These are phyloP conservation scores for Diploscapter pachys DNA, from an alignment of 1,140 invertebrate species.

Conservation along the genomic window DNA sequence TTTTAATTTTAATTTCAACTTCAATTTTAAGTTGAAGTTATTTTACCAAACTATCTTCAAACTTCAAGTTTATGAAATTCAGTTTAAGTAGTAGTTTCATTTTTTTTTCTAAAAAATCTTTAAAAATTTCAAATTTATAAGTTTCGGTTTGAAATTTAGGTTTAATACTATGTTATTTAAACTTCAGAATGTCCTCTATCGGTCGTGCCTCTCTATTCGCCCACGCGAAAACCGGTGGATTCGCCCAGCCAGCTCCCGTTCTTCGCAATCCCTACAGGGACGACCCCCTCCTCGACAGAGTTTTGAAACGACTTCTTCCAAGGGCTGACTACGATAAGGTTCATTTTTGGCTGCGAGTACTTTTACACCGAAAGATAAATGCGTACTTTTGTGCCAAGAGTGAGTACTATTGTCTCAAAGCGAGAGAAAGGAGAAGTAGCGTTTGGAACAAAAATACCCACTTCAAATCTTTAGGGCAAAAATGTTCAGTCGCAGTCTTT, in stretches of 20 bases:
- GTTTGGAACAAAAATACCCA: no score
- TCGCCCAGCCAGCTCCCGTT: constrained; percentile 32
- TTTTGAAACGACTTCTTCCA: constrained; percentile 20
- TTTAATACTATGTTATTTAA: not conserved
- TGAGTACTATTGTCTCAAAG: no score
- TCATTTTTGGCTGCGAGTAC: not conserved
- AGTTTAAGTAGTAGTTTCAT: no score
- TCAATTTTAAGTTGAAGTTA: no score
- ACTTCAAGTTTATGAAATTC: no score
- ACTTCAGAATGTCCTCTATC: constrained; percentile 34
- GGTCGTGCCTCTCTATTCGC: constrained; percentile 29
- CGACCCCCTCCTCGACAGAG: constrained; percentile 31
- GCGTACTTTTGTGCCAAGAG: no score
- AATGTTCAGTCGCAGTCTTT: not conserved
- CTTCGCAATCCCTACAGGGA: constrained; percentile 43
- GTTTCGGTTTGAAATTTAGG: not conserved
- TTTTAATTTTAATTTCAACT: no score
- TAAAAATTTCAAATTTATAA: not conserved
- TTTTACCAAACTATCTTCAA: no score
- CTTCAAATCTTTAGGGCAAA: no score
- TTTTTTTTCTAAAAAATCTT: no score
- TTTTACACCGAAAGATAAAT: no score
- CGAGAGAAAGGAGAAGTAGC: no score
- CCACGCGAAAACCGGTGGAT: constrained; percentile 40
- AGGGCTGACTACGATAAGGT: constrained; percentile 51